phyloP scores from a whole-genome alignment of 1,140 invertebrate species.

The Drosophila santomea region DNA sequence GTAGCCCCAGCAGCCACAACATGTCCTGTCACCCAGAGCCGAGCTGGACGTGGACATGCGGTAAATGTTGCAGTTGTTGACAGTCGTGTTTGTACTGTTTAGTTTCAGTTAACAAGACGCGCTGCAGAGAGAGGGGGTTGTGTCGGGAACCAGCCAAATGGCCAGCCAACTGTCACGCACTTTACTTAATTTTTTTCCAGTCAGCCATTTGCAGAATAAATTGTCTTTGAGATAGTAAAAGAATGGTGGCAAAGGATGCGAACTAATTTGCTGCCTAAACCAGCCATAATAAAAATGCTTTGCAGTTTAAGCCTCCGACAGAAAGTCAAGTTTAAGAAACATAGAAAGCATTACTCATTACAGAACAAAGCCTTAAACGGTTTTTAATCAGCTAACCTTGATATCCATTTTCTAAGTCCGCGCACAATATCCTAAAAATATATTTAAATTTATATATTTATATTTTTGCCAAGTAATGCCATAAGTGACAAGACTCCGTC shows the following conservation, averaged over 20 bases:
- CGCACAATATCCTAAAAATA: too few species aligned
- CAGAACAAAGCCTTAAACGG: background rate
- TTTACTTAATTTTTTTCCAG: background rate
- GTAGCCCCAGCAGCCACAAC: conserved; percentile 69
- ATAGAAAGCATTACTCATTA: background rate
- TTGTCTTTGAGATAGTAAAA: conserved; percentile 28
- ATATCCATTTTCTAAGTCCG: too few species aligned
- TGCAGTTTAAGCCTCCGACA: too few species aligned
- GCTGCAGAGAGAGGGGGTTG: background rate
- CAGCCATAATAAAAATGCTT: too few species aligned
- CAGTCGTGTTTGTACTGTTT: conserved; percentile 78
- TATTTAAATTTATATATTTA: too few species aligned
- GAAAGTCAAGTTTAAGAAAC: too few species aligned
- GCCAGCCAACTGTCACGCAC: conserved; percentile 16
- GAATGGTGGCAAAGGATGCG: background rate
- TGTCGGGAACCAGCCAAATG: conserved; percentile 14
- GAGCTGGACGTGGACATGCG: conserved; percentile 74
- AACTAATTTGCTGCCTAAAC: too few species aligned
- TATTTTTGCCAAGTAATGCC: conserved; percentile 20
- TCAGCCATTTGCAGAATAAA: conserved; percentile 18
- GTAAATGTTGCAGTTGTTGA: conserved; percentile 82
- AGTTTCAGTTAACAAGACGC: conserved; percentile 72
- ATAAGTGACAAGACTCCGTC: conserved; percentile 54
- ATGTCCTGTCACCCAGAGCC: conserved; percentile 75
- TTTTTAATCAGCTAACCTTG: background rate